A percentile compares a stretch with the other conserved stretches of the same genome.
Evolutionary conservation across 2,888 invertebrate species (phyloP).

Genomic region (Macrostomum cliftonense): DNA sequence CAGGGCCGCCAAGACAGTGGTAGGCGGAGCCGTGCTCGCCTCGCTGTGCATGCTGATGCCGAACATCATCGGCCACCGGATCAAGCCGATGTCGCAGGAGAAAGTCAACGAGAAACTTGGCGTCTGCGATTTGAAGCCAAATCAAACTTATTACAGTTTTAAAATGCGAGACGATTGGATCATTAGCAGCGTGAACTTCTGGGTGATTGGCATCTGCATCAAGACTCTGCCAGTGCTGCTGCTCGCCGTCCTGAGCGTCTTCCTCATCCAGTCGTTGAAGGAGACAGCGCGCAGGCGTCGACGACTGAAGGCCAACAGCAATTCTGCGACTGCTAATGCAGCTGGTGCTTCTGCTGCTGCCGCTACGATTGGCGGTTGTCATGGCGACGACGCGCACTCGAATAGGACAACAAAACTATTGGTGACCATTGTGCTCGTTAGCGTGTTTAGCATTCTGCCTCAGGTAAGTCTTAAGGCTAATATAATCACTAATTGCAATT

Average conservation of each 20-base stretch:
- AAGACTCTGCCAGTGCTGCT: conserved; percentile 5
- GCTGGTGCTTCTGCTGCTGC: no score
- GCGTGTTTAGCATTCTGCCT: conserved; percentile 8
- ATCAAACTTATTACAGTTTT: not conserved
- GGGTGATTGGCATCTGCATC: conserved; percentile 3
- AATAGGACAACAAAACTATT: conserved; percentile 5
- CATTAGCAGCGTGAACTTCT: conserved; percentile 3
- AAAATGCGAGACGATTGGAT: conserved; percentile 3
- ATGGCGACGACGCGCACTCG: no score
- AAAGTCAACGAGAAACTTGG: no score
- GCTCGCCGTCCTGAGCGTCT: conserved; percentile 6
- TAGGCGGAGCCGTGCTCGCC: not conserved
- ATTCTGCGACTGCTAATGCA: no score
- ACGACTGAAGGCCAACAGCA: conserved; percentile 4
- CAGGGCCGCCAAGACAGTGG: conserved; percentile 1
- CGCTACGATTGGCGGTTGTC: no score
- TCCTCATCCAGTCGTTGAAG: conserved; percentile 3
- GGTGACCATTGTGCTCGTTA: conserved; percentile 5
- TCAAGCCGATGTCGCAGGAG: not conserved
- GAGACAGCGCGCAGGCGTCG: not conserved
- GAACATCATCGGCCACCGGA: not conserved
- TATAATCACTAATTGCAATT: no score
- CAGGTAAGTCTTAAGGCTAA: conserved; percentile 3
- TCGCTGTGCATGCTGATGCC: conserved; percentile 6
- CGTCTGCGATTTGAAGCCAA: no score